Evolutionary conservation across 2,888 invertebrate genomes (phyloP), one percentile per base, ranked within the genome.

Genomic region (Brenthis daphne): DNA sequence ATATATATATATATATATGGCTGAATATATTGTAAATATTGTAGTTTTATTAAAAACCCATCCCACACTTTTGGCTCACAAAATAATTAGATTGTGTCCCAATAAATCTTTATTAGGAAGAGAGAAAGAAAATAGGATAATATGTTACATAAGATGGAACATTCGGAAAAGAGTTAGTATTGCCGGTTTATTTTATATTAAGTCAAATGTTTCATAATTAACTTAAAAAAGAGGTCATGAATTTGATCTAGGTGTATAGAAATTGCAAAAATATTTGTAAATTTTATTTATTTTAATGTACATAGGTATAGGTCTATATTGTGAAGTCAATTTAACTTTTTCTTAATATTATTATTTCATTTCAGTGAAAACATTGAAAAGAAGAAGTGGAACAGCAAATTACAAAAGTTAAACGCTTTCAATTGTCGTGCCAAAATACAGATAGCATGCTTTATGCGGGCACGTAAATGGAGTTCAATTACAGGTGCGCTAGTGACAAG

Each of bases 401-500:
- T 16, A 50, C 6, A 53, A 13, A 53, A 37, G 37, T 61, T 37
- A 33, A 61, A 61, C 8, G 61, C 20, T 61, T 13, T 37, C 33
- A 53, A 33, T 60, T 37, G 61, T 16, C 13, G 3, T 33, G 37
- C 50, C 61, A 61, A 61, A 61, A 43, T 43, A 37, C 61, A 33
- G 51, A 51, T 6, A 16, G 51, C 13, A 13, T 14, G 12, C 8
- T 43, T 0, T 61, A 37, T 16, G 29, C 24, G 51, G 51, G 13
- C 16, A 37, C 33, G 20, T 53, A 50, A 37, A 51, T 61, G 12
- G 37, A 61, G 61, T 16, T 61, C 61, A 33, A 61, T 61, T 61
- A 29, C 50, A 12, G 16, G 6, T 29, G 61, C 51, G 16, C 33
- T 61, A 5, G 48, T 16, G n/a, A 51, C 29, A 61, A 33, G 29